Evolutionary conservation across 2,113 vertebrate species (phyloP).

Genomic region (Zapus hudsonius): DNA sequence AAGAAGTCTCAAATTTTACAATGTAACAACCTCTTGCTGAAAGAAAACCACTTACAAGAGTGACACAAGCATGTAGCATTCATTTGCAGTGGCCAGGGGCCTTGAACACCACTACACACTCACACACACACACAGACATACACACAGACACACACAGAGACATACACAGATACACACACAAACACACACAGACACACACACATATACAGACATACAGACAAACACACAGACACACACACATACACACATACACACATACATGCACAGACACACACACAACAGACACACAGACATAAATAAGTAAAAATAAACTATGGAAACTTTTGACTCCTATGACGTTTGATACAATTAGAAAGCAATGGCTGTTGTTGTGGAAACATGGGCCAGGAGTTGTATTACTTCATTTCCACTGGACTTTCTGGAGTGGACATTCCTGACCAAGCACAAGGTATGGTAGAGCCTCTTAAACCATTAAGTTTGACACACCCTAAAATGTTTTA

Average conservation of each 20-base stretch:
- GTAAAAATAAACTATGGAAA: too few relatives aligned
- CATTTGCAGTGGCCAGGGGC: too few relatives aligned
- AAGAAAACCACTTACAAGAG: conserved; percentile 15
- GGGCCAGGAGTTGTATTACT: neutral
- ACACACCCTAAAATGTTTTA: neutral
- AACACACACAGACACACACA: too few relatives aligned
- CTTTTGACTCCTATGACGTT: too few relatives aligned
- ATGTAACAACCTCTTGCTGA: neutral
- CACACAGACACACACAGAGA: neutral
- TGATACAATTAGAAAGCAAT: neutral
- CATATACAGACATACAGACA: too few relatives aligned
- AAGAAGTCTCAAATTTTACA: neutral
- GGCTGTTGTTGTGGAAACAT: neutral
- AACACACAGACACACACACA: neutral
- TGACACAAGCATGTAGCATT: too few relatives aligned
- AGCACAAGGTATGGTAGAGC: neutral
- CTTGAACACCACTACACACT: too few relatives aligned
- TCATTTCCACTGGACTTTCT: neutral
- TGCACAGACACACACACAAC: too few relatives aligned
- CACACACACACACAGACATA: neutral
- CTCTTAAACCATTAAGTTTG: neutral
- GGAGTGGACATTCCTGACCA: neutral
- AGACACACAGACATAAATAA: too few relatives aligned
- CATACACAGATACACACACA: neutral
- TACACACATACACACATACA: neutral